Evolutionary conservation across 2,888 invertebrate genomes (phyloP).

Genomic region (Calliphora vomitoria): DNA sequence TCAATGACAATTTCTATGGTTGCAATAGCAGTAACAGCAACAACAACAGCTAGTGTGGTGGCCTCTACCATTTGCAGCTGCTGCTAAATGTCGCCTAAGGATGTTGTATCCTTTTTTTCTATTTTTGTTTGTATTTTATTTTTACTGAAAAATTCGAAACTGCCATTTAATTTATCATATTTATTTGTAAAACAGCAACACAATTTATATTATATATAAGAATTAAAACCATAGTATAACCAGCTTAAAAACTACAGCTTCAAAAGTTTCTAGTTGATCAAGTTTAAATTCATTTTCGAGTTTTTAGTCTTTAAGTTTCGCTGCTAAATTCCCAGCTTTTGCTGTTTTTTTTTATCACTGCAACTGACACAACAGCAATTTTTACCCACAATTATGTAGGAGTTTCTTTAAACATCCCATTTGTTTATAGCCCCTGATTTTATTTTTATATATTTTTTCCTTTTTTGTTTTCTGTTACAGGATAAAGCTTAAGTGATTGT

Average conservation of each 20-base stretch:
- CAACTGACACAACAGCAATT: slow-evolving; percentile 63
- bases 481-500: slow-evolving; percentile 73
- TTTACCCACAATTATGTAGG: slow-evolving; percentile 32
- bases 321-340: not conserved
- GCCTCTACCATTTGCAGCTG: slow-evolving; percentile 53
- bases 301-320: slow-evolving; percentile 8
- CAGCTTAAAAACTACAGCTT: not conserved
- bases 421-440: slow-evolving; percentile 26
- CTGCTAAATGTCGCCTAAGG: slow-evolving; percentile 69
- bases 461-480: slow-evolving; percentile 52
- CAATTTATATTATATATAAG: not conserved
- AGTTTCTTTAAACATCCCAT: slow-evolving; percentile 36
- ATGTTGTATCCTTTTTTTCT: slow-evolving; percentile 45
- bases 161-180: slow-evolving; percentile 72
- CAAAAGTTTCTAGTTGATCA: not conserved
- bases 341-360: slow-evolving; percentile 16
- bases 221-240: not conserved
- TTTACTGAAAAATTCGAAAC: slow-evolving; percentile 49
- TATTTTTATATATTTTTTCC: slow-evolving; percentile 42
- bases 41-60: slow-evolving; percentile 28
- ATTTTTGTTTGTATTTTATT: slow-evolving; percentile 38
- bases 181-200: slow-evolving; percentile 47
- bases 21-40: slow-evolving; percentile 24
- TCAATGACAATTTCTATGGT: slow-evolving; percentile 62
- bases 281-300: not conserved